Percentiles rank a stretch among this genome's conserved stretches.
These are phyloP conservation scores for Lasius platythorax DNA, from an alignment of 2,888 invertebrate genomes.

Conservation along the genomic window DNA sequence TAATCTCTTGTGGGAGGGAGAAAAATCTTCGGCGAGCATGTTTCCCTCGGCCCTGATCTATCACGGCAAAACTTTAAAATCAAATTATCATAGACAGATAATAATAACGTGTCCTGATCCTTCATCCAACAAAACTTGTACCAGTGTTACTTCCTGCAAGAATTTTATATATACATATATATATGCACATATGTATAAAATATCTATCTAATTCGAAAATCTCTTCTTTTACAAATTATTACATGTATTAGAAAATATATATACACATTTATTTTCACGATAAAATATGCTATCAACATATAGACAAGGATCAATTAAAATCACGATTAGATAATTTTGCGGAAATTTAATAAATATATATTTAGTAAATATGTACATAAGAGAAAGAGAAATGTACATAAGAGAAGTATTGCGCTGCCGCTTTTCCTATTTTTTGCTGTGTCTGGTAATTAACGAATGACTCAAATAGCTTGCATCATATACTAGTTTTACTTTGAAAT, in stretches of 20 bases:
- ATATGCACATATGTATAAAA: neutral
- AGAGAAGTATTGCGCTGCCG: neutral
- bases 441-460: conserved; percentile 14
- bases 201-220: neutral
- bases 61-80: neutral
- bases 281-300: neutral
- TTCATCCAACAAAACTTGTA: neutral
- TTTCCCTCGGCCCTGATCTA: neutral
- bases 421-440: neutral
- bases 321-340: neutral
- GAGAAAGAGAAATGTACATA: neutral
- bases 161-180: neutral
- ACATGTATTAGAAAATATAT: neutral
- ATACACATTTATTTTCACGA: neutral
- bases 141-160: neutral
- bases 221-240: conserved; percentile 2
- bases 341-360: conserved; percentile 8
- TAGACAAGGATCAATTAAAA: neutral
- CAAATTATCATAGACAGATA: conserved; percentile 9
- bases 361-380: neutral
- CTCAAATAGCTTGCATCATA: neutral
- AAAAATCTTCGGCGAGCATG: neutral
- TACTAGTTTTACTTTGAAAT: conserved; percentile 19
- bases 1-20: neutral
- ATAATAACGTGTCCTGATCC: neutral